Percentiles rank a stretch among this genome's conserved stretches.
These are phyloP conservation scores for Cinclus mexicanus DNA, from an alignment of 2,113 vertebrate genomes.

Conservation along the genomic window DNA sequence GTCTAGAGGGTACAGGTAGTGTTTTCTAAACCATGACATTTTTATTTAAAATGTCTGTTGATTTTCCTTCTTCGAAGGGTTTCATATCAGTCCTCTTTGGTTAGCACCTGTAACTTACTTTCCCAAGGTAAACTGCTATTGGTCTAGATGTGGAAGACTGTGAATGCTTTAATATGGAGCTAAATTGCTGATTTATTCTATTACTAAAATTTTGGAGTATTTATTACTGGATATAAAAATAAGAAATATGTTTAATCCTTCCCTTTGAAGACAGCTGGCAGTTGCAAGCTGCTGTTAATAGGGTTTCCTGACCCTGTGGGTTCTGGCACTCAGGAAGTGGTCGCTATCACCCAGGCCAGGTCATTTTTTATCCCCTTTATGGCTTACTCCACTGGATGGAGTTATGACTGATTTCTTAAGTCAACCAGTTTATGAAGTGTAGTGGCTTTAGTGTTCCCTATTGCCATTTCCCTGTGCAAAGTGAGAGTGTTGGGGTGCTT, in stretches of 20 bases:
- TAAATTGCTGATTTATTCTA: not conserved
- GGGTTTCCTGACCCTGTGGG: not conserved
- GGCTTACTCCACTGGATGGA: not conserved
- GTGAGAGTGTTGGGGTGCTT: not conserved
- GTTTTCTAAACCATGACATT: not conserved
- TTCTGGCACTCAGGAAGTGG: rapidly evolving
- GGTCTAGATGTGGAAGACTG: not conserved
- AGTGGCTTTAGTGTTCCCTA: not conserved
- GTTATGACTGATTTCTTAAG: not conserved
- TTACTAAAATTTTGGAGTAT: not conserved
- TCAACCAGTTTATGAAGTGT: not conserved
- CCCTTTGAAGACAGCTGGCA: not conserved
- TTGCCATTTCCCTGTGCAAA: not conserved
- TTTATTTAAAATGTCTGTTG: not conserved
- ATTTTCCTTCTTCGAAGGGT: not conserved
- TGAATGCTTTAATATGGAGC: not conserved
- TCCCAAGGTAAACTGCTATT: not conserved
- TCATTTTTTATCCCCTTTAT: not conserved
- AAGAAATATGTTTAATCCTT: not conserved
- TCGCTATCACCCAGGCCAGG: not conserved
- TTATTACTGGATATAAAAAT: not conserved
- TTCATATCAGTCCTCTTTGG: not conserved
- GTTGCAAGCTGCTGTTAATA: not conserved
- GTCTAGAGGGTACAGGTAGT: not conserved
- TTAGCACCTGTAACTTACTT: not conserved